phyloP scores from a whole-genome alignment of 2,797 vertebrate species.

The Craterocephalus amniculus region DNA sequence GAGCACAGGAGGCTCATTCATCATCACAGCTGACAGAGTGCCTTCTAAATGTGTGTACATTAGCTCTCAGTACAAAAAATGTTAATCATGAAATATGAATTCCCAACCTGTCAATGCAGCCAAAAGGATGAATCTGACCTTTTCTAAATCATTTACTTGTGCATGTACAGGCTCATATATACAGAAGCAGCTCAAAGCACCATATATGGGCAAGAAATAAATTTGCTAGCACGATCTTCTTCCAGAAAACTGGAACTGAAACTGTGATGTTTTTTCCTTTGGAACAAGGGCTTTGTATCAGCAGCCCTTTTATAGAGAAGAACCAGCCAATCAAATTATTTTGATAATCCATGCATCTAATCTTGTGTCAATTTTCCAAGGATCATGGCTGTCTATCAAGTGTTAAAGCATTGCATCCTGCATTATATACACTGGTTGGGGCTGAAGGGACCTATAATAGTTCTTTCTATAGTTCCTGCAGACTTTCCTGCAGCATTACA shows the following conservation, averaged over 20 bases:
- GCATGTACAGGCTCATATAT: neutral
- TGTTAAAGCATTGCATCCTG: too few species aligned
- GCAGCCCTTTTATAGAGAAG: too few species aligned
- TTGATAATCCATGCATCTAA: too few species aligned
- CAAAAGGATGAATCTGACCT: conserved; percentile 9
- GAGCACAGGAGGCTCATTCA: conserved; percentile 9
- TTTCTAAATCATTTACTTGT: conserved; percentile 4
- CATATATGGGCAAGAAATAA: neutral
- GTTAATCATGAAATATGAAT: neutral
- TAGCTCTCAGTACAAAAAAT: neutral
- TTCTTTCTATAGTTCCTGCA: too few species aligned
- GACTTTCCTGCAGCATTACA: too few species aligned
- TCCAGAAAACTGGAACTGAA: neutral
- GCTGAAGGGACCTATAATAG: too few species aligned
- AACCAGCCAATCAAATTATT: too few species aligned
- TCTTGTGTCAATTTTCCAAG: too few species aligned
- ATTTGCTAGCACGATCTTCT: neutral
- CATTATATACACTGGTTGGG: too few species aligned
- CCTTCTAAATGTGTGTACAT: neutral
- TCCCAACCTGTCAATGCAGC: neutral
- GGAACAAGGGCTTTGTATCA: too few species aligned
- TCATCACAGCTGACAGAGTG: neutral
- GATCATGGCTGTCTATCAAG: too few species aligned
- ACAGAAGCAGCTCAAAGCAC: neutral
- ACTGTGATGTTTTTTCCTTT: too few species aligned